These are phyloP conservation scores for Hartigia nigra DNA, from an alignment of 2,888 invertebrate species.

Conservation along the genomic window DNA sequence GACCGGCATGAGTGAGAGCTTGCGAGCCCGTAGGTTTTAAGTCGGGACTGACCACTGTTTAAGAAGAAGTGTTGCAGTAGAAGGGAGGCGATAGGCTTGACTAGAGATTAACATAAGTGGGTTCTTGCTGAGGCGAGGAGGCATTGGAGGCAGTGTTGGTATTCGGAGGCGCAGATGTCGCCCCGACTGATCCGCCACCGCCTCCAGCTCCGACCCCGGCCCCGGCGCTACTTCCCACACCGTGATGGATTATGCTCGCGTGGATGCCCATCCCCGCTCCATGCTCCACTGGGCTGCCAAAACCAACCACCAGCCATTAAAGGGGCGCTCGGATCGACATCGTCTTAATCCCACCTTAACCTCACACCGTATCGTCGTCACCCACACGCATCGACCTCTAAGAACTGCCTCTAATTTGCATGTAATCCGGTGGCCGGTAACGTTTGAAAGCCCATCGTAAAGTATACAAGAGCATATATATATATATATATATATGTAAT, in stretches of 20 bases:
- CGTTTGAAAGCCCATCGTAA: background rate
- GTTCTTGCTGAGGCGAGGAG: constrained; percentile 77
- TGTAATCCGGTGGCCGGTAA: background rate
- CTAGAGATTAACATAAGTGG: constrained; percentile 95
- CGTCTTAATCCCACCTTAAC: constrained; percentile 39
- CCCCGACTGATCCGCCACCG: constrained; percentile 67
- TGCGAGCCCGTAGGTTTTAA: constrained; percentile 60
- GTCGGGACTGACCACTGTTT: constrained; percentile 67
- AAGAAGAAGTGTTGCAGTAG: constrained; percentile 67
- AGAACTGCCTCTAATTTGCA: background rate
- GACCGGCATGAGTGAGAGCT: constrained; percentile 53
- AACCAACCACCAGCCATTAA: constrained; percentile 67
- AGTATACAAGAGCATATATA: constrained; percentile 4
- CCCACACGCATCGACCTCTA: constrained; percentile 43
- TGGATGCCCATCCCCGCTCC: constrained; percentile 68
- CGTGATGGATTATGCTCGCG: constrained; percentile 66
- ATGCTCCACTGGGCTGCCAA: constrained; percentile 69
- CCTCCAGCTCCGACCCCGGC: constrained; percentile 64
- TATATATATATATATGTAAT: constrained; percentile 9
- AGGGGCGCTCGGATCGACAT: constrained; percentile 60
- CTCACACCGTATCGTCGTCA: constrained; percentile 43
- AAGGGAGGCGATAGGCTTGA: constrained; percentile 69
- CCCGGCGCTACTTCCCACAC: constrained; percentile 67
- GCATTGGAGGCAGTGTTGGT: constrained; percentile 67
- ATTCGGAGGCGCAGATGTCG: constrained; percentile 73